Base-by-base conservation (phyloP, 1,140 invertebrate genomes). In the Ruditapes philippinarum region DNA sequence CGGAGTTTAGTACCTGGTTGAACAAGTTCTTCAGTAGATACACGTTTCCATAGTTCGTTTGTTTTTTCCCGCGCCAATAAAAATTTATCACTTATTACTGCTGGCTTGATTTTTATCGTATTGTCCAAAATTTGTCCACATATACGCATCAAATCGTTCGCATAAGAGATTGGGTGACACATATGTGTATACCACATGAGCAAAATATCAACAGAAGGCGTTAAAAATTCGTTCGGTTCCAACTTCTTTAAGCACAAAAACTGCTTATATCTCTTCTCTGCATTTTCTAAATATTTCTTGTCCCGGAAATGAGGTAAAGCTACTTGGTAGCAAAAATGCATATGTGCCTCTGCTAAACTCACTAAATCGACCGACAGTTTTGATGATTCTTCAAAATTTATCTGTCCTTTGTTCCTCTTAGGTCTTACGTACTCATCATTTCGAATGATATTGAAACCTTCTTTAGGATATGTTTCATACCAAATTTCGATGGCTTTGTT, bases 191-290 rank as follows among this genome's bases (percentile, higher is more conserved):
- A 95, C 95, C 95, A 96, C 54, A 96, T 92, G 25, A 96, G 74
- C 85, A 96, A 93, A 85, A 96, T 95, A 81, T 95, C 95, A 60
- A 96, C 96, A 90, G 95, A 96, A 1, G 95, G 96, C 11, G 95
- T 95, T n/a, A 96, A 88, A 89, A 96, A 96, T 68, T 94, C 91
- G 36, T 95, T 93, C 5, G 92, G 70, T 88, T 96, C 94, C 0
- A 92, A 91, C 70, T 94, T 93, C 91, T 95, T 96, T n/a, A 96
- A 85, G 57, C 94, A 90, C 28, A 96, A 89, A 87, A 95, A 96
- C 82, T 95, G 95, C 62, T 95, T 92, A 82, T 96, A 96, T 33
- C 95, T 91, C 38, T 91, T 90, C 73, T 96, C 88, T 22, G 95
- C 96, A 42, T 92, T 94, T 78, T 93, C 90, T 17, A 96, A 88